A percentile compares a stretch with the other conserved stretches of the same genome.
Evolutionary conservation across 2,888 invertebrate genomes (phyloP).

Genomic region (Theretra japonica): DNA sequence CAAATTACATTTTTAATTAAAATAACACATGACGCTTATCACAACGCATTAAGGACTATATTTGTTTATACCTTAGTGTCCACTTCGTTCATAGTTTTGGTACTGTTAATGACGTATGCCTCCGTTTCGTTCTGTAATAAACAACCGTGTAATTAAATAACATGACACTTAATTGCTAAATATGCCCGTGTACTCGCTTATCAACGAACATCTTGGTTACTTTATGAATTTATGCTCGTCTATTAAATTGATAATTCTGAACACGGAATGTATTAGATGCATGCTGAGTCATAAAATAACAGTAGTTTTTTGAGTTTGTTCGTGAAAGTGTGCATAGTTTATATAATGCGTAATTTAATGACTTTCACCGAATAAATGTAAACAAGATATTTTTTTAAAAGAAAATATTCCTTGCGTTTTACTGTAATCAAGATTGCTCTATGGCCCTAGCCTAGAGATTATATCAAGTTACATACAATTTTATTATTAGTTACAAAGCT

Average conservation of each 20-base stretch:
- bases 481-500: too few species aligned
- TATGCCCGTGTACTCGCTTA: slow-evolving; percentile 3
- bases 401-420: background rate
- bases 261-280: background rate
- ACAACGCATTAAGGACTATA: slow-evolving; percentile 34
- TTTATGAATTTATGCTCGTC: slow-evolving; percentile 1
- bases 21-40: slow-evolving; percentile 29
- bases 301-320: background rate
- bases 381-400: background rate
- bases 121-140: slow-evolving; percentile 88
- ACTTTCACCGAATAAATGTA: background rate
- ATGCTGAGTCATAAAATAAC: background rate
- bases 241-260: background rate
- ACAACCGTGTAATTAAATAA: background rate
- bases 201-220: background rate
- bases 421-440: background rate
- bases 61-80: slow-evolving; percentile 87
- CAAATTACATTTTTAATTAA: slow-evolving; percentile 37
- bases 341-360: background rate
- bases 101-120: slow-evolving; percentile 91
- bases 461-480: background rate
- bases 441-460: background rate
- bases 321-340: background rate
- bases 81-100: slow-evolving; percentile 90
- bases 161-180: background rate